Evolutionary conservation across 2,113 vertebrate genomes (phyloP), one percentile per base, ranked within the genome.

Genomic region (Siphamia tubifer): DNA sequence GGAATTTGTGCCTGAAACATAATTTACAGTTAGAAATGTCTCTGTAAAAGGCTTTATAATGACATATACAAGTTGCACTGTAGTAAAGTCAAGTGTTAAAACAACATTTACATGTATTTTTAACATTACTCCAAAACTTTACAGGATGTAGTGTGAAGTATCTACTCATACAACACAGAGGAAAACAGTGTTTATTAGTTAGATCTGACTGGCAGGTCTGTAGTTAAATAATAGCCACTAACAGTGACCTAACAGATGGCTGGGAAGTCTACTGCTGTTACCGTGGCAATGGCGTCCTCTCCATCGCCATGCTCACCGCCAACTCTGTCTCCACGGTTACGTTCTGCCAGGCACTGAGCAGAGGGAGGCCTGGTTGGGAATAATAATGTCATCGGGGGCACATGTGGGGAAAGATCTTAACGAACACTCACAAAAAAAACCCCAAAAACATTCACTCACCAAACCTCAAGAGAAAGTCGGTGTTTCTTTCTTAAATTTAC

Each of bases 251-350:
- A 30, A 55, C 36, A 25, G 44, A 53, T 17, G 27, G 20, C 42
- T 70, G 68, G 45, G 44, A 39, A 72, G 75, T 79, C 27, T 49
- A 7, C 51, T 38, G 77, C 28, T 2, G 84, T 90, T 83, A 38
- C 87, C 75, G 19, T 45, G 87, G 75, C 21, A 3, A 84, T 49
- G 31, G 44, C 36, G 63, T 68, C 67, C 43, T 60, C 53, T 61
- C 69, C 77, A 60, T 87, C 63, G 35, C 52, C 36, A 74, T 38
- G 67, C 69, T 75, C 75, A 15, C 44, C 52, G 49, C 51, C 54
- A 11, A 58, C 78, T 77, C 52, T 0, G 76, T 85, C 82, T 70
- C 82, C 89, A 74, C 24, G 68, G 85, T 77, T 51, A 79, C 71
- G 15, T 35, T 32, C 19, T 43, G 57, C 42, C 56, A 65, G 78